Evolutionary conservation across 2,888 invertebrate genomes (phyloP).

Genomic region (Chalcosyrphus nemorum): DNA sequence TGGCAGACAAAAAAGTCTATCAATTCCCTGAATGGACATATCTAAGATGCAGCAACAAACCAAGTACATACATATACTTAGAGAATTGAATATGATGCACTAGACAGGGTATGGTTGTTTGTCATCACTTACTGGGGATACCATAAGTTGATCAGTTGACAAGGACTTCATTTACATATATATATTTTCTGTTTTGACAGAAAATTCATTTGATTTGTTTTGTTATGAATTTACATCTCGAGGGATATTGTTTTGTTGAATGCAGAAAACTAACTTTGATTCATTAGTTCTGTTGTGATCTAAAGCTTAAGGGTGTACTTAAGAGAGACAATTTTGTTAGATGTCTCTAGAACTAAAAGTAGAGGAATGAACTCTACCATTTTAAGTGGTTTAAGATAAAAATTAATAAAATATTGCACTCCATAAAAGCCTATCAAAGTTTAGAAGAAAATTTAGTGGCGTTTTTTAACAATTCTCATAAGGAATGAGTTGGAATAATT

Average conservation of each 20-base stretch:
- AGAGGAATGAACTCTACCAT: too few species aligned
- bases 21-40: slow-evolving; percentile 37
- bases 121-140: slow-evolving; percentile 35
- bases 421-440: too few species aligned
- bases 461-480: too few species aligned
- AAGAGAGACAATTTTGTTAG: background rate
- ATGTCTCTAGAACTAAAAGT: too few species aligned
- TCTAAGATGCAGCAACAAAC: slow-evolving; percentile 42
- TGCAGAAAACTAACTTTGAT: background rate
- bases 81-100: slow-evolving; percentile 37
- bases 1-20: slow-evolving; percentile 1
- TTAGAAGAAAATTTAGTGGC: too few species aligned
- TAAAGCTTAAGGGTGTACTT: background rate
- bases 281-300: background rate
- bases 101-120: slow-evolving; percentile 18
- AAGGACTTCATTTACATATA: background rate
- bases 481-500: too few species aligned
- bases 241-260: too few species aligned
- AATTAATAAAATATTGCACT: too few species aligned
- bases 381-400: too few species aligned
- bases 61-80: too few species aligned
- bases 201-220: background rate
- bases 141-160: slow-evolving; percentile 25
- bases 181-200: too few species aligned
- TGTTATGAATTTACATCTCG: slow-evolving; percentile 27